phyloP scores from a whole-genome alignment of 2,888 invertebrate species.

The Morpho deidamia region DNA sequence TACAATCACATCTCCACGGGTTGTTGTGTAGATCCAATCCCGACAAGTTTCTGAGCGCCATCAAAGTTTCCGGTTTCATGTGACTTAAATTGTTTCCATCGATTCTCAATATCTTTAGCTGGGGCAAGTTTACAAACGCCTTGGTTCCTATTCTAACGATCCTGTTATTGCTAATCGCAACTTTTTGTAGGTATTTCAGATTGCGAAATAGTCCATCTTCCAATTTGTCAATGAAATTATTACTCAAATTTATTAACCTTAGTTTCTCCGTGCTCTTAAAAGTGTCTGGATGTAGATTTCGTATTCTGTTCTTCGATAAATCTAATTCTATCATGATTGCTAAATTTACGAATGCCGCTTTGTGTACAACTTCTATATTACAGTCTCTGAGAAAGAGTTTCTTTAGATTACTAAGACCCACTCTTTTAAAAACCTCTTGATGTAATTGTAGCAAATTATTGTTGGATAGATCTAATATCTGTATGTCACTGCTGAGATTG shows the following conservation, averaged over 20 bases:
- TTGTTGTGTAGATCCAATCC: slow-evolving; percentile 89
- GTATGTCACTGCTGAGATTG: slow-evolving; percentile 84
- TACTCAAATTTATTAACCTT: slow-evolving; percentile 84
- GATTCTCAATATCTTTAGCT: slow-evolving; percentile 83
- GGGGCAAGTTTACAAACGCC: slow-evolving; percentile 84
- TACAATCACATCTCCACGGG: slow-evolving; percentile 94
- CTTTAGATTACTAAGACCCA: slow-evolving; percentile 88
- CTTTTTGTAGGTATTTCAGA: slow-evolving; percentile 85
- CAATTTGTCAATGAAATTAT: slow-evolving; percentile 86
- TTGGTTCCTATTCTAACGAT: slow-evolving; percentile 83
- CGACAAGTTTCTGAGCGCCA: slow-evolving; percentile 82
- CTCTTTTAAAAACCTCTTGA: slow-evolving; percentile 82
- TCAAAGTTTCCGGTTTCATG: slow-evolving; percentile 83
- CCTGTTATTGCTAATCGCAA: slow-evolving; percentile 87
- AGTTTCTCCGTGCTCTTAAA: slow-evolving; percentile 86
- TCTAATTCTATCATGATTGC: slow-evolving; percentile 90
- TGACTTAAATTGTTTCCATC: slow-evolving; percentile 87
- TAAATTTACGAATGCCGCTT: slow-evolving; percentile 86
- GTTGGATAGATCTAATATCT: slow-evolving; percentile 85
- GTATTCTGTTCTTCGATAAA: slow-evolving; percentile 85
- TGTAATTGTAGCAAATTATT: slow-evolving; percentile 82
- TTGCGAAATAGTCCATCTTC: slow-evolving; percentile 87
- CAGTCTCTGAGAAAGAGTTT: slow-evolving; percentile 88
- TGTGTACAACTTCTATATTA: slow-evolving; percentile 82
- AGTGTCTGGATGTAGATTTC: slow-evolving; percentile 82